Base-by-base conservation (phyloP, 2,113 vertebrate species). In the Crypturellus undulatus region DNA sequence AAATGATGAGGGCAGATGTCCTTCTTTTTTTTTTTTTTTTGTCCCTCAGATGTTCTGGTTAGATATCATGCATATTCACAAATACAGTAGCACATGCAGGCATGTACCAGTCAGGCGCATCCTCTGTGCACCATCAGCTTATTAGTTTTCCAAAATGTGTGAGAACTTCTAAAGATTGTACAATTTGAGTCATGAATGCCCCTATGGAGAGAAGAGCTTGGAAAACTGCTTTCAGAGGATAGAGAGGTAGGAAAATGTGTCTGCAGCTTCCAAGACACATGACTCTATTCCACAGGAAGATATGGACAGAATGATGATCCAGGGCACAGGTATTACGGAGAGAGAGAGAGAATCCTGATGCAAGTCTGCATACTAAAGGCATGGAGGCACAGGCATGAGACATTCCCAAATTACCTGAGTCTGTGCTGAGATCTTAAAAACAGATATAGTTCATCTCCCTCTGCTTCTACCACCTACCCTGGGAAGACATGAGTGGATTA, bases 341-440 rank as follows among this genome's bases (percentile, higher is more conserved):
- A 8, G 25, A 25, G 24, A 10, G 56, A 58, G 68, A 28, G 22
- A 70, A 45, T 60, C 22, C 16, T 49, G 59, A 65, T 69, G 15
- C 30, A 75, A 51, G 36, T 18, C 20, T 68, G 26, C 65, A 22
- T 47, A 26, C 60, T n/a, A 64, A 73, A 69, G 30, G 25, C 0
- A 0, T 16, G 12, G 10, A 13, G 12, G 10, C 16, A 40, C 16
- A 69, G 42, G 12, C 42, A 12, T 6, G 30, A 64, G n/a, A n/a
- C 7, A 2, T 73, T 63, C 19, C 17, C 34, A 58, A 47, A 42
- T 68, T 62, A 60, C 30, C 49, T 22, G 56, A 40, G 28, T 20
- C 12, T 67, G 85, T 52, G 52, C 25, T 79, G 36, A 79, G 22
- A 47, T 52, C 38, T 65, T 42, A 25, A 73, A 17, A 68, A 45